Evolutionary conservation across 1,140 invertebrate genomes (phyloP), one percentile per base, ranked within the genome.

Genomic region (Lysiphlebus fabarum): DNA sequence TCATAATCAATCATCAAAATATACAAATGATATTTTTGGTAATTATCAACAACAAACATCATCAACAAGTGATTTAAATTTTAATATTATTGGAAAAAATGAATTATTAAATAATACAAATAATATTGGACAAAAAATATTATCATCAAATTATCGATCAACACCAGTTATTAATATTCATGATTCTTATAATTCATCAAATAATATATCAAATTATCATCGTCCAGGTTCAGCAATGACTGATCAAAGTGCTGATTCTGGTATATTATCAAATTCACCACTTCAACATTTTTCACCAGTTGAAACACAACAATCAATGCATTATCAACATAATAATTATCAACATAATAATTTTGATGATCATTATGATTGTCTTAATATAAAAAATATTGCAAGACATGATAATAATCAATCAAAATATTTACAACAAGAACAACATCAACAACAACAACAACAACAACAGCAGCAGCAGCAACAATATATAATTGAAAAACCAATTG

Each of bases 221-320:
- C 66, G 71, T 48, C 71, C 77, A 14, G 67, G 68, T 6, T 76
- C 76, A 11, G 67, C 73, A 44, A 74, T 79, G 71, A 79, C 73
- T 54, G 74, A 80, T 59, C 67, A 75, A 14, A 75, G 67, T 61
- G 66, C 58, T 3, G 76, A 80, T 62, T 77, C 75, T 11, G 71
- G 71, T 11, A 79, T 79, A 62, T 58, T 75, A 33, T 74, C 78
- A 2, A 78, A 76, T 53, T 77, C 78, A 6, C 68, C 76, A 5
- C 54, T 76, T 6, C 77, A 78, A 47, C 73, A 77, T 47, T 78
- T 75, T 42, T 78, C 76, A 4, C 71, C 77, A 0, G 66, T 65
- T 7, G 74, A 78, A 12, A 69, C 67, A 17, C 73, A 77, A 9
- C 73, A 74, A 59, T 73, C 68, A 60, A 73, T 71, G 42, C 40